A percentile compares a stretch with the other conserved stretches of the same genome.
phyloP scores from a whole-genome alignment of 2,113 vertebrate genomes.

The Melanocharis versteri region DNA sequence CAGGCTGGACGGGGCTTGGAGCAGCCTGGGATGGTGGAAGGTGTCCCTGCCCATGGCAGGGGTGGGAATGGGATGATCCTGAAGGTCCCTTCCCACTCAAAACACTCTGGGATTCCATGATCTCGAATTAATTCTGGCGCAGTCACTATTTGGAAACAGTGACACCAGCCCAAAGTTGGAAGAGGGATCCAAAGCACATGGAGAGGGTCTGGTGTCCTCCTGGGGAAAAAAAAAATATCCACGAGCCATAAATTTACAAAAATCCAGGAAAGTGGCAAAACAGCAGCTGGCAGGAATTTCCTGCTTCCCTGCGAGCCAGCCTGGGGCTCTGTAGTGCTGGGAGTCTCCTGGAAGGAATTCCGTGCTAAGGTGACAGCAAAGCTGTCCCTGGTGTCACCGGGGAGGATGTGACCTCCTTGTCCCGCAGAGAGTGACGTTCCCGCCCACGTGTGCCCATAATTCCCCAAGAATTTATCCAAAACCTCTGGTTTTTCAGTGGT shows the following conservation, averaged over 20 bases:
- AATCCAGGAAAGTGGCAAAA: neutral
- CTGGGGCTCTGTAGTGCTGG: neutral
- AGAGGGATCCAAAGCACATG: neutral
- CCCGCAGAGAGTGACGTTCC: neutral
- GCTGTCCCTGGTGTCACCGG: neutral
- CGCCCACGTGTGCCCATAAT: neutral
- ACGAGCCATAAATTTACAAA: neutral
- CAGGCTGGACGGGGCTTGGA: rapidly evolving
- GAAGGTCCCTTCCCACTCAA: neutral
- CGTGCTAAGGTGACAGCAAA: neutral
- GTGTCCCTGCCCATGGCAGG: neutral
- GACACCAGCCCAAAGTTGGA: neutral
- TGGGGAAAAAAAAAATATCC: rapidly evolving
- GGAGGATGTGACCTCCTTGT: neutral
- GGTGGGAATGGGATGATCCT: neutral
- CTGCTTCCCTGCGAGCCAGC: neutral
- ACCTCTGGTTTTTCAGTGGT: neutral
- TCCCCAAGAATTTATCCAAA: neutral
- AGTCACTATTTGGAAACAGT: neutral
- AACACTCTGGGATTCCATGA: rapidly evolving
- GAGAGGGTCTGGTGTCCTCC: neutral
- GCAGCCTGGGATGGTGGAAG: rapidly evolving
- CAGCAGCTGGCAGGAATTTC: neutral
- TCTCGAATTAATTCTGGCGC: neutral
- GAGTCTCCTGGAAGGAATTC: neutral